Base-by-base conservation (phyloP, 1,140 invertebrate genomes). In the Drosophila carrolli region DNA sequence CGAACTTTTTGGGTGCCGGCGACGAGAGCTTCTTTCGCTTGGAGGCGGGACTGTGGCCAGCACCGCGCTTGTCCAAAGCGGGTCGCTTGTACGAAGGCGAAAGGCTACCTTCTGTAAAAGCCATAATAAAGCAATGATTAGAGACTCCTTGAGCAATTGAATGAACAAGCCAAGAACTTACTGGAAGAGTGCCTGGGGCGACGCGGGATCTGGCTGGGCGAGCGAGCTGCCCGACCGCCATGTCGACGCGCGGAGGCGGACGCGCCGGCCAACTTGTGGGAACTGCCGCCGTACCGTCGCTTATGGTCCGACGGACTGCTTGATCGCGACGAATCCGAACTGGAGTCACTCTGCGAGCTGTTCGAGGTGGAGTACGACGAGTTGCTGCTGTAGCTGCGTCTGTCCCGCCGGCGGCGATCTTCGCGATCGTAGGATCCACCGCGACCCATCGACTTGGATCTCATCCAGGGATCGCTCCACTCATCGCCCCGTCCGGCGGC, bases 401-500 rank as follows among this genome's bases (percentile, higher is more conserved):
- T 82, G 41, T 92, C 90, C 70, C 93, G 73, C 54, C 93, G 61
- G 67, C 93, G 61, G 13, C 86, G 78, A 0, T 90, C 85, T 3
- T 81, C 78, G 0, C 76, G 80, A 38, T 92, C 91, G 29, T 85
- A 89, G 1, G 93, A 93, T 6, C 92, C 91, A 0, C 93, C 91
- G 0, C 93, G 93, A 35, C 93, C 93, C 41, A 93, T 93, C 2
- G 95, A 96, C 77, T 96, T 96, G 9, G 95, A 94, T 8, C 96
- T 93, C 96, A 97, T 97, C 97, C 97, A 98, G 1, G 97, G 97
- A 93, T 98, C 97, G 23, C 96, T 96, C 97, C 97, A 98, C 88
- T 98, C 97, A 89, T 98, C 97, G 6, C 94, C 95, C 71, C 96
- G 93, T 2, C 93, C 93, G 5, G 93, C 91, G 38, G 93, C 92